A percentile compares a stretch with the other conserved stretches of the same genome.
These are phyloP conservation scores for Montipora foliosa DNA, from an alignment of 64 coral and sea anemone species.

Conservation along the genomic window DNA sequence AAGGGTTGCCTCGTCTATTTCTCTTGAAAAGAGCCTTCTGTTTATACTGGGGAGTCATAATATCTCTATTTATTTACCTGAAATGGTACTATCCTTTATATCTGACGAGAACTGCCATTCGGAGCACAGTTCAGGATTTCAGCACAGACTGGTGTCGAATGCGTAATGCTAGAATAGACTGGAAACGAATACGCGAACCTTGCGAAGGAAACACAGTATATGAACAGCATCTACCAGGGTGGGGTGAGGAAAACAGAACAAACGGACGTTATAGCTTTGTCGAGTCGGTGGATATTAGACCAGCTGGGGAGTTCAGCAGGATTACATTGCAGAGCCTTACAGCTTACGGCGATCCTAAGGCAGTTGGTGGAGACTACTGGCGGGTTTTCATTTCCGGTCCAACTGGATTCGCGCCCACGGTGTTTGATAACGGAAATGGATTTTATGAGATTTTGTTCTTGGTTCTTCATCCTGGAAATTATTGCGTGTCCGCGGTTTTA, in stretches of 20 bases:
- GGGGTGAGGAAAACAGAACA: constrained; percentile 57
- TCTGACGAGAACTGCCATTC: constrained; percentile 75
- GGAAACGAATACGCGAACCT: constrained; percentile 74
- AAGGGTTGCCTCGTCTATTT: constrained; percentile 77
- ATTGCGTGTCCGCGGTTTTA: constrained; percentile 67
- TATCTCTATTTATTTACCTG: constrained; percentile 72
- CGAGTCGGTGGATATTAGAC: constrained; percentile 75
- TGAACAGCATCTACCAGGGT: constrained; percentile 23
- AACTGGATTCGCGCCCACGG: constrained; percentile 71
- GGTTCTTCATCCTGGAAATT: constrained; percentile 61
- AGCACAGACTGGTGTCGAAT: constrained; percentile 90
- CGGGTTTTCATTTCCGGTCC: constrained; percentile 82
- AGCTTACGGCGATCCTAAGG: constrained; percentile 43
- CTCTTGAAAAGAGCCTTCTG: constrained; percentile 81
- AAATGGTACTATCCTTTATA: constrained; percentile 90
- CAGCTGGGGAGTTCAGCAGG: constrained; percentile 83
- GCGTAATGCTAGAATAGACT: constrained; percentile 76
- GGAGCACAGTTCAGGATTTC: constrained; percentile 76
- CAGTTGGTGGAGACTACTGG: constrained; percentile 91
- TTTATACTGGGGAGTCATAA: constrained; percentile 80
- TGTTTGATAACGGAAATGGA: constrained; percentile 86
- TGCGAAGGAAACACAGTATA: constrained; percentile 67
- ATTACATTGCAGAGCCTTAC: constrained; percentile 76
- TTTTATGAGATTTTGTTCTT: constrained; percentile 91
- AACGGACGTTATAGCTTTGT: constrained; percentile 73